These are phyloP conservation scores for Eilema sororculum DNA, from an alignment of 2,888 invertebrate species.

Conservation along the genomic window DNA sequence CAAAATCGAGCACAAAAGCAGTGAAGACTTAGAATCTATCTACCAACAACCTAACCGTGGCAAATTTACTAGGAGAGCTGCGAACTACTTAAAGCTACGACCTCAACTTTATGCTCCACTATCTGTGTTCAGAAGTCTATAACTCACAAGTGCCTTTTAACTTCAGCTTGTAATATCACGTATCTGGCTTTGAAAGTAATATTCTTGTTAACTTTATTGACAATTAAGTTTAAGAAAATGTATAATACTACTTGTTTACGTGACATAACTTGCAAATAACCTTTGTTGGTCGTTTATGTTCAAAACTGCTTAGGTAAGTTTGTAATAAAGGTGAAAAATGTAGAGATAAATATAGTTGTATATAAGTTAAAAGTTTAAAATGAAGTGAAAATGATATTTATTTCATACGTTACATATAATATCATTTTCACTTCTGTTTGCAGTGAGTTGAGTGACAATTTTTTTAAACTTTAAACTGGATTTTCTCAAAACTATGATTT, in stretches of 20 bases:
- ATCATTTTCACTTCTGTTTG: too few species aligned
- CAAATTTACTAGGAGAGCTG: constrained; percentile 3
- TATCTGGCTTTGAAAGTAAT: constrained; percentile 9
- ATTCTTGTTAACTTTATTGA: constrained; percentile 14
- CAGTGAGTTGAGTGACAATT: too few species aligned
- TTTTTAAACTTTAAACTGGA: too few species aligned
- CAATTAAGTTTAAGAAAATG: constrained; percentile 4
- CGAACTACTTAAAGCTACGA: constrained; percentile 8
- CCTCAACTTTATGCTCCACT: constrained; percentile 26
- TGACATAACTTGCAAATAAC: neutral
- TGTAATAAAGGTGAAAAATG: neutral
- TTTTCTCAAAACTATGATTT: too few species aligned
- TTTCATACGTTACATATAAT: too few species aligned
- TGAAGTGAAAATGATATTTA: too few species aligned
- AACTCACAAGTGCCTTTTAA: constrained; percentile 6
- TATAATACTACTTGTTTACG: neutral
- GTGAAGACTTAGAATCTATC: constrained; percentile 1
- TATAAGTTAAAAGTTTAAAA: too few species aligned
- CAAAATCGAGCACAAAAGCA: neutral
- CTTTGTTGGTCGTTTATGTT: neutral
- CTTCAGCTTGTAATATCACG: constrained; percentile 4
- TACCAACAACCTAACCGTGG: neutral
- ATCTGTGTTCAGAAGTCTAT: constrained; percentile 20
- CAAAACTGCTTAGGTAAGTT: neutral
- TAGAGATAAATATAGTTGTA: neutral